These are phyloP conservation scores for Scleropages formosus DNA, from an alignment of 2,797 vertebrate genomes.

Conservation along the genomic window DNA sequence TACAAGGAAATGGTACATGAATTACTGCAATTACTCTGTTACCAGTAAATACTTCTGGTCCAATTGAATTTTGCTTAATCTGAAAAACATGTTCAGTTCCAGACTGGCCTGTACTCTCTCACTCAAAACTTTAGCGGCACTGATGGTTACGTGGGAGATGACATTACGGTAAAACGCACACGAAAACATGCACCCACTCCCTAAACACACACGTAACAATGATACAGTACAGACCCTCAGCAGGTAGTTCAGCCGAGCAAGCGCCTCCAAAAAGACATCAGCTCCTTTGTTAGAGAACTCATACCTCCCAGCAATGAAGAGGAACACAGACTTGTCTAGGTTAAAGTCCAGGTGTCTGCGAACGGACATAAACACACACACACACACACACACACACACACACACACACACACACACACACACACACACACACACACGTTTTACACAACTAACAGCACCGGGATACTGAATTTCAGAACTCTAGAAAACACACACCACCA, in stretches of 20 bases:
- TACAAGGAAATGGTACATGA: not conserved
- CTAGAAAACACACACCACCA: not conserved
- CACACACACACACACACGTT: not conserved
- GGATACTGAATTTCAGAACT: not conserved
- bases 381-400: no score
- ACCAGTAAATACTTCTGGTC: not conserved
- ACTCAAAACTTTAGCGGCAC: not conserved
- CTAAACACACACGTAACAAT: not conserved
- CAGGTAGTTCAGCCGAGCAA: conserved; percentile 89
- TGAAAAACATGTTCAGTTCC: no score
- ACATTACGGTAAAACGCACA: not conserved
- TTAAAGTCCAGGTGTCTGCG: conserved; percentile 87
- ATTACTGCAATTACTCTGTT: no score
- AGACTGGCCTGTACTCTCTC: not conserved
- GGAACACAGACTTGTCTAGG: conserved; percentile 88
- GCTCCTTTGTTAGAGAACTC: conserved; percentile 94
- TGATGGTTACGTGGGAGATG: no score
- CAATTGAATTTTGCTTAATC: no score
- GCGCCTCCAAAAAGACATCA: conserved; percentile 84
- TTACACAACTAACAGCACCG: not conserved
- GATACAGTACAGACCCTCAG: conserved; percentile 66
- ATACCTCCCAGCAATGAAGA: conserved; percentile 90
- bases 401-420: conserved; percentile 23
- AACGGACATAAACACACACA: no score
- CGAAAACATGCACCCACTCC: conserved; percentile 8